These are phyloP conservation scores for Tretioscincus oriximinensis DNA, from an alignment of 2,113 vertebrate genomes.

Conservation along the genomic window DNA sequence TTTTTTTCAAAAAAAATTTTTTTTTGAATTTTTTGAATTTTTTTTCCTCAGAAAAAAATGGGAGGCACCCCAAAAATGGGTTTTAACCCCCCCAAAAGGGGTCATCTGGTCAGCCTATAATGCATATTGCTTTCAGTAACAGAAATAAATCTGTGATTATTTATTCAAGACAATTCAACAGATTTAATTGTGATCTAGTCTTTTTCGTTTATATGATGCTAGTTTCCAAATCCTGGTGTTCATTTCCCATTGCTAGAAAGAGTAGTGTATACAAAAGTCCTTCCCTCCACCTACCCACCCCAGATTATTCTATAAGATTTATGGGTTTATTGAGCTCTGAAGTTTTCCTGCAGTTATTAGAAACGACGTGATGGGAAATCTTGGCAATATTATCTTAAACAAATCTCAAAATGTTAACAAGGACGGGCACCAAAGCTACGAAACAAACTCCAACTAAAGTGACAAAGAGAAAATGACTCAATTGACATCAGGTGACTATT, in stretches of 20 bases:
- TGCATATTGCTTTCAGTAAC: too few species aligned
- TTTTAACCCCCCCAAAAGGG: too few species aligned
- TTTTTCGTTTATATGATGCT: background rate
- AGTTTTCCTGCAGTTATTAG: background rate
- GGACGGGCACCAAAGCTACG: too few species aligned
- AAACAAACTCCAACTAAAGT: background rate
- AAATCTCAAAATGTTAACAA: background rate
- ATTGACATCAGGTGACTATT: too few species aligned
- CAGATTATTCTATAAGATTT: background rate
- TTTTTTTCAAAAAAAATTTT: too few species aligned
- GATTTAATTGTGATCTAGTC: constrained; percentile 13
- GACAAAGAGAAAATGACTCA: too few species aligned
- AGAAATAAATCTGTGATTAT: background rate
- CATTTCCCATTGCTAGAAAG: background rate
- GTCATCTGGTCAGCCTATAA: too few species aligned
- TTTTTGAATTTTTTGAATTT: too few species aligned
- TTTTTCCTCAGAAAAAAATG: too few species aligned
- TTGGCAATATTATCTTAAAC: background rate
- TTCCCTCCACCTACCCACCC: too few species aligned
- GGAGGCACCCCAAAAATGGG: too few species aligned
- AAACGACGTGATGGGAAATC: background rate
- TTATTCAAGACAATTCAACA: background rate
- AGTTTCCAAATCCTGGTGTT: constrained; percentile 5
- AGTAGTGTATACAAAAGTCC: background rate
- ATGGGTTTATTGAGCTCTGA: background rate